phyloP scores from a whole-genome alignment of 2,113 vertebrate species.

The Agapornis roseicollis region DNA sequence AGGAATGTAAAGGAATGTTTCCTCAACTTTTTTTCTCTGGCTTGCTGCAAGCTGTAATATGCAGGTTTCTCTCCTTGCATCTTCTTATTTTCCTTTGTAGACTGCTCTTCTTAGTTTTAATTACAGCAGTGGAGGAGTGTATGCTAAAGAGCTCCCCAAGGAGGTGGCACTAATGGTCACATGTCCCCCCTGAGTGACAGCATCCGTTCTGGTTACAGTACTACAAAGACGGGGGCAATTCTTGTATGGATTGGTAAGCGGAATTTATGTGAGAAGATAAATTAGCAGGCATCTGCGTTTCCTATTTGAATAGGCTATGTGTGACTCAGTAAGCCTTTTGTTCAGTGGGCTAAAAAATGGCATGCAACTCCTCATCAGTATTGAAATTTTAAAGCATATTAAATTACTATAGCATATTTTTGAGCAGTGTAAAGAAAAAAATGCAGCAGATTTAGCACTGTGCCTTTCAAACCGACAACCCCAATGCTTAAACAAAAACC shows the following conservation, averaged over 20 bases:
- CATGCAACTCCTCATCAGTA: constrained; percentile 48
- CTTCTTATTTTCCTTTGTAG: constrained; percentile 59
- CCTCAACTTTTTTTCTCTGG: background rate
- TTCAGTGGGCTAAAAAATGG: constrained; percentile 62
- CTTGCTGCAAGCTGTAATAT: background rate
- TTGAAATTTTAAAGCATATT: constrained; percentile 65
- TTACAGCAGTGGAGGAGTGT: constrained; percentile 65
- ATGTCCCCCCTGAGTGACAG: constrained; percentile 62
- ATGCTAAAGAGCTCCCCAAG: constrained; percentile 63
- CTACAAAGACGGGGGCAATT: constrained; percentile 61
- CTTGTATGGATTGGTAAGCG: constrained; percentile 57
- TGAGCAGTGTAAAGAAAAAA: background rate
- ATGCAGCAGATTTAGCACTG: background rate
- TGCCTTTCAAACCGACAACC: background rate
- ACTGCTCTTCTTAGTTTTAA: constrained; percentile 66
- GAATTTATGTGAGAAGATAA: constrained; percentile 67
- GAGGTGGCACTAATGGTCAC: constrained; percentile 58
- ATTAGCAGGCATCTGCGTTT: constrained; percentile 68
- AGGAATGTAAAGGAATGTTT: background rate
- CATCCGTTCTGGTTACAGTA: constrained; percentile 58
- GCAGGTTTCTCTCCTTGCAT: constrained; percentile 21
- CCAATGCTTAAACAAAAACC: background rate
- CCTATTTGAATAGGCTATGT: constrained; percentile 62
- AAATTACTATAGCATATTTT: constrained; percentile 41
- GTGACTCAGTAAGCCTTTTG: constrained; percentile 69